Conservation (phyloP, 1,140 invertebrate species). For the Streblospio benedicti region DNA sequence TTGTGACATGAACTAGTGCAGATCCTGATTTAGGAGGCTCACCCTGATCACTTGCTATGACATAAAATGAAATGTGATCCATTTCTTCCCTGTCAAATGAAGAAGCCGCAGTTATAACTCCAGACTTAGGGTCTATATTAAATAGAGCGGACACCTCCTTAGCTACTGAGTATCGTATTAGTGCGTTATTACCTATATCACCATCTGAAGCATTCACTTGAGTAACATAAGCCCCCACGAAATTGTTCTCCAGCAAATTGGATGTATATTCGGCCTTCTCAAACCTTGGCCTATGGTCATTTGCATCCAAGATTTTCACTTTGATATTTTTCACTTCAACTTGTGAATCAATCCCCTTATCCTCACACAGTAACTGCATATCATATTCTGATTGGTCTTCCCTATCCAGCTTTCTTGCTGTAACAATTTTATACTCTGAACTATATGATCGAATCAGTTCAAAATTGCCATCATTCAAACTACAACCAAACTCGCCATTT, state of each 20-base stretch:
- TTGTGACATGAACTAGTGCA: not conserved
- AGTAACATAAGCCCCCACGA: conserved; percentile 5
- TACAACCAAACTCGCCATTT: conserved; percentile 8
- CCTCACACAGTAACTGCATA: conserved; percentile 76
- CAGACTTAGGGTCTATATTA: conserved; percentile 76
- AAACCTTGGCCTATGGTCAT: conserved; percentile 86
- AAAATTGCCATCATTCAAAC: conserved; percentile 3
- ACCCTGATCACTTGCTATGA: conserved; percentile 6
- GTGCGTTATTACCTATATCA: conserved; percentile 45
- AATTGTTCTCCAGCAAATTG: conserved; percentile 28
- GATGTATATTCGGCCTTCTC: conserved; percentile 60
- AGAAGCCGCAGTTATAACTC: conserved; percentile 76
- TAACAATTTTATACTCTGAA: conserved; percentile 12
- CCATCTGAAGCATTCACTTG: conserved; percentile 31
- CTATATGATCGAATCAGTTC: not conserved
- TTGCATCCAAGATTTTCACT: conserved; percentile 80
- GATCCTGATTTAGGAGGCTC: conserved; percentile 5
- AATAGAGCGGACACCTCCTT: conserved; percentile 57
- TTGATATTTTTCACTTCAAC: conserved; percentile 78
- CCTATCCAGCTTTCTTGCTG: conserved; percentile 69
- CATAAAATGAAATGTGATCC: not conserved
- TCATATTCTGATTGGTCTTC: conserved; percentile 73
- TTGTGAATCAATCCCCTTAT: conserved; percentile 62
- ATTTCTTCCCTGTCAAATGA: conserved; percentile 67
- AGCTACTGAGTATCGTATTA: conserved; percentile 51